Evolutionary conservation across 2,113 vertebrate genomes (phyloP).

Genomic region (Dicaeum eximium): DNA sequence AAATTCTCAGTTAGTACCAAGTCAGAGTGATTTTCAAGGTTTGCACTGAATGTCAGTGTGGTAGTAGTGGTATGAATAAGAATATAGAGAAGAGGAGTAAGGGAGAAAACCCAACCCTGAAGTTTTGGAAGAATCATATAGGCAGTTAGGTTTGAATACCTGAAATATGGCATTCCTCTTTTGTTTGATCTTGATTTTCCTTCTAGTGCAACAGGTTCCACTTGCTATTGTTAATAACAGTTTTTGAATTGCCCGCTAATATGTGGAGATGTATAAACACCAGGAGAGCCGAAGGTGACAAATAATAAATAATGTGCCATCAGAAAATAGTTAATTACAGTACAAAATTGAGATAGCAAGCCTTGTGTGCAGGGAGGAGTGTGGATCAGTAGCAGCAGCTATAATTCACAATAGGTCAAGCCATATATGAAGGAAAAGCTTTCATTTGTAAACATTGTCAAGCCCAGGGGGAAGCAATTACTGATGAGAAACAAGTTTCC

Average conservation of each 20-base stretch:
- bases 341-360: background rate
- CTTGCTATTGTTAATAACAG: background rate
- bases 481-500: constrained; percentile 23
- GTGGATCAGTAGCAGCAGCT: background rate
- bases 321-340: constrained; percentile 45
- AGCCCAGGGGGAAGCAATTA: constrained; percentile 32
- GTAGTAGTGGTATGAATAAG: background rate
- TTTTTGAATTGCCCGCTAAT: constrained; percentile 25
- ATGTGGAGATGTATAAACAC: background rate
- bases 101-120: background rate
- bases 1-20: background rate
- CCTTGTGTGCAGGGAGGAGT: background rate
- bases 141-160: background rate
- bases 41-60: background rate
- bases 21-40: background rate
- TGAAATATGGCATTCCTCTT: background rate
- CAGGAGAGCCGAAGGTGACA: background rate
- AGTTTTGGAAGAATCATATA: background rate
- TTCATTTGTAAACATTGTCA: constrained; percentile 22
- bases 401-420: constrained; percentile 16
- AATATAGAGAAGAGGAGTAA: background rate
- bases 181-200: background rate
- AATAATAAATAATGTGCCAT: constrained; percentile 19
- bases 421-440: constrained; percentile 16
- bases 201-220: background rate